Base-by-base conservation (phyloP, 2,888 invertebrate genomes). In the Epirrhoe alternata region DNA sequence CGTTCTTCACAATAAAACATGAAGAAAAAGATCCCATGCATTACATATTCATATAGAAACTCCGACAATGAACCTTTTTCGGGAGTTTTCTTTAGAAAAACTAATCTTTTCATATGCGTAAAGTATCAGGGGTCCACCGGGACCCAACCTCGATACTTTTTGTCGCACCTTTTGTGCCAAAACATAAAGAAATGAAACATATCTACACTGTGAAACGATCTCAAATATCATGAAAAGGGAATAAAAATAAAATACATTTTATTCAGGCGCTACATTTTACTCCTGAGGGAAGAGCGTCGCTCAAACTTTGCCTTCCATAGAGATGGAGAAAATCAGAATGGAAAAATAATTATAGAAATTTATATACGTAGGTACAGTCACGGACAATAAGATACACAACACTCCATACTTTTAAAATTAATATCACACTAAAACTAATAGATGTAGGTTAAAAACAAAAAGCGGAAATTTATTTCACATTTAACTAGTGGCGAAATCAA, bases 201-300 rank as follows among this genome's bases (percentile, higher is more conserved):
- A 67, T 57, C 67, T 61, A 60, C 60, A 64, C 53, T 53, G 47
- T 57, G 64, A 64, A 63, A 63, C 35, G 49, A 49, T 42, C 55
- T 63, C 66, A 64, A 60, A 67, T 67, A 67, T 67, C 67, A 63
- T 67, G 51, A 67, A 67, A 64, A 49, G 42, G 60, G 42, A 60
- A 61, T 57, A 61, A 60, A 66, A 66, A 53, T 53, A 57, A 66
- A 63, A 67, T 67, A 67, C 56, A 57, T 61, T 63, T 64, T 67
- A 61, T 53, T 56, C 56, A 24, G 50, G 5, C 49, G 54, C 59
- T 49, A 59, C 59, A 38, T 58, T 47, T 38, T 49, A 42, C 38
- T 64, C 63, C 63, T 24, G 31, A 33, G 60, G 63, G 67, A 64
- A 49, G 33, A 45, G 31, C 33, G 33, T 63, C 47, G 30, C 60